phyloP scores from a whole-genome alignment of 1,140 invertebrate genomes.

The Scylla paramamosain region DNA sequence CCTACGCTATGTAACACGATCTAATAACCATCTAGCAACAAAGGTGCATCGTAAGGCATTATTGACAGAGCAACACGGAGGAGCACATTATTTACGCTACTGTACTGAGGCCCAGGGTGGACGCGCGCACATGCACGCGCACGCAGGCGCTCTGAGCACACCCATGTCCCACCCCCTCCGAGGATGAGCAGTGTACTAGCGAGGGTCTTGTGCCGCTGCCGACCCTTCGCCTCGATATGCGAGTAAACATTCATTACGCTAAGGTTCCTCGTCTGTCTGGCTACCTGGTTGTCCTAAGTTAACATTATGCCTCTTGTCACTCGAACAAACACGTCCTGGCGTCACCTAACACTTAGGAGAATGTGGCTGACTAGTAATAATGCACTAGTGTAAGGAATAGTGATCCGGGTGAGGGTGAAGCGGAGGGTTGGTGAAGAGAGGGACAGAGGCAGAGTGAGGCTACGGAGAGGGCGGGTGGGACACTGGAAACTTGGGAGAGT shows the following conservation, averaged over 20 bases:
- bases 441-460: neutral
- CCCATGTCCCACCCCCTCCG: neutral
- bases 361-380: neutral
- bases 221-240: neutral
- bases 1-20: conserved; percentile 2
- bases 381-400: neutral
- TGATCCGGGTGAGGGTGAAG: neutral
- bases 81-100: neutral
- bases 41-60: neutral
- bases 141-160: neutral
- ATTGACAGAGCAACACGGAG: conserved; percentile 19
- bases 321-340: neutral
- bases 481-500: neutral
- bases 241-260: conserved; percentile 1
- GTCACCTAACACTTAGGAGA: neutral
- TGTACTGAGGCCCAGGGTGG: neutral
- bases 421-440: neutral
- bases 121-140: neutral
- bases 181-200: neutral
- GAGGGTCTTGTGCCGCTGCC: neutral
- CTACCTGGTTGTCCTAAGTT: neutral
- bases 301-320: neutral
- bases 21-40: neutral
- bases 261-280: neutral
- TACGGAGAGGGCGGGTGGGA: neutral